Evolutionary conservation across 92 coral and sea anemone species (phyloP).

Genomic region (Nematostella vectensis): DNA sequence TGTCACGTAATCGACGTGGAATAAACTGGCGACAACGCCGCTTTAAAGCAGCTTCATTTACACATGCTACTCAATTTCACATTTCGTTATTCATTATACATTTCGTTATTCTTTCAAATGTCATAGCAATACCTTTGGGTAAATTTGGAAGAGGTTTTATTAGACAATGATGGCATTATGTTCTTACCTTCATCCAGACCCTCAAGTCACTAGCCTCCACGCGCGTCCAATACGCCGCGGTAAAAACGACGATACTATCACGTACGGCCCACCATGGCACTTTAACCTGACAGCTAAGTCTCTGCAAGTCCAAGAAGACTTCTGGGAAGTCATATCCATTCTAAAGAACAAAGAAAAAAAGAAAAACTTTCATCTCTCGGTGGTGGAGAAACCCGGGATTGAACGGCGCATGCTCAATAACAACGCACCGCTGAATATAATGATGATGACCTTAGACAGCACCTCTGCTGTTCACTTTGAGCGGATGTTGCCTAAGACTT

Average conservation of each 20-base stretch:
- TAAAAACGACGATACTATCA: background rate
- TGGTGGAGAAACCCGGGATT: conserved; percentile 38
- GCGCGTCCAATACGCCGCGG: background rate
- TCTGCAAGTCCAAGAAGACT: background rate
- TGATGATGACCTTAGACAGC: conserved; percentile 44
- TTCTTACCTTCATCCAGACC: too few species aligned
- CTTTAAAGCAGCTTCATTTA: too few species aligned
- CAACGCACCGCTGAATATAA: conserved; percentile 39
- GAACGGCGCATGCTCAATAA: conserved; percentile 26
- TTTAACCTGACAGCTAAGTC: background rate
- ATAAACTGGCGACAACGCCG: too few species aligned
- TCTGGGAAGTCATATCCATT: conserved; percentile 1
- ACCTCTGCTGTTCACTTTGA: conserved; percentile 72
- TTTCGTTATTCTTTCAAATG: too few species aligned
- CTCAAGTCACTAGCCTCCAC: too few species aligned
- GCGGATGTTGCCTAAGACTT: conserved; percentile 54
- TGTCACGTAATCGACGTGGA: too few species aligned
- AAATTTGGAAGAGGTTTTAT: too few species aligned
- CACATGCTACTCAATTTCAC: too few species aligned
- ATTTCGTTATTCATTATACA: too few species aligned
- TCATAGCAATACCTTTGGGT: too few species aligned
- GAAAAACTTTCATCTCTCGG: conserved; percentile 38
- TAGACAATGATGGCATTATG: too few species aligned
- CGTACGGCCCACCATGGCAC: background rate
- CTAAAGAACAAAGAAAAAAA: background rate